Base-by-base conservation (phyloP, 2,888 invertebrate genomes). In the Pimpla rufipes region DNA sequence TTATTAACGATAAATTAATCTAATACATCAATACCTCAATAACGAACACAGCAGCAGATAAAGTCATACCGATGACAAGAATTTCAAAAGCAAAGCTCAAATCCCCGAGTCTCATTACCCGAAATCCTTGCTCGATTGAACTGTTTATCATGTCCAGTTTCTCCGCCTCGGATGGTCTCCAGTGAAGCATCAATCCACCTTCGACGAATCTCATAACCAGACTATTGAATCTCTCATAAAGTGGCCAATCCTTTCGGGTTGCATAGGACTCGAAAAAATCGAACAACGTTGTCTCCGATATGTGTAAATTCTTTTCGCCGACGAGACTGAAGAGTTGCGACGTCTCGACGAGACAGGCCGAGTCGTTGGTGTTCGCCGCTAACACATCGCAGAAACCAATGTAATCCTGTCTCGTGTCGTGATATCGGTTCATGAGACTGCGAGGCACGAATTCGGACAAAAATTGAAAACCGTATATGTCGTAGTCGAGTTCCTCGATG, bases 381-480 rank as follows among this genome's bases (percentile, higher is more conserved):
- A 47, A n/a, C 3, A n/a, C 47, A n/a, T 47, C 47, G n/a, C 47
- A 47, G 5, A n/a, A n/a, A 5, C n/a, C 47, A 5, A 47, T 47
- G 47, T 47, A 47, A n/a, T 47, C n/a, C n/a, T n/a, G n/a, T n/a
- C n/a, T n/a, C n/a, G 47, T 47, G 13, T n/a, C n/a, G 47, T 47
- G 47, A 47, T n/a, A 47, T n/a, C 47, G 47, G 7, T 47, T n/a
- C n/a, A n/a, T 5, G 5, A 13, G 47, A 47, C 5, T 5, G n/a
- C 3, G n/a, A 5, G 47, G 5, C 1, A 47, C n/a, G 47, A 47
- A 47, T 47, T 47, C 47, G 47, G n/a, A 47, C n/a, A 47, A 3
- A n/a, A 47, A 47, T 47, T 47, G n/a, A n/a, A 47, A 47, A 47
- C n/a, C 47, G n/a, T 47, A n/a, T 10, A 47, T 47, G n/a, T 47